Conservation (phyloP, 2,113 vertebrate genomes). For the Bucco capensis region DNA sequence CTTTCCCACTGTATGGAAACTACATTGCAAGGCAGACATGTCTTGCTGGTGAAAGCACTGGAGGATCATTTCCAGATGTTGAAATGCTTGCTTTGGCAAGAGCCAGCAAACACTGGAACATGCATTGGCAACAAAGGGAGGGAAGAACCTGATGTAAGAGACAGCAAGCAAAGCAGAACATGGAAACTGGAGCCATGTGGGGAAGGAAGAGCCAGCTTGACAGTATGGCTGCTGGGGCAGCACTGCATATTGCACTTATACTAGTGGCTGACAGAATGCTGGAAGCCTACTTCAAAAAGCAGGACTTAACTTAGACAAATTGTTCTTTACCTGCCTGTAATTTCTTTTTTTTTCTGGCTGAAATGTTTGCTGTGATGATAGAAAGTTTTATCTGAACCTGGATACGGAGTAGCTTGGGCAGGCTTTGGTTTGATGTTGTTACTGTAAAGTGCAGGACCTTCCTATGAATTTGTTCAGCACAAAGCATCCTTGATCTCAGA, state of each 20-base stretch:
- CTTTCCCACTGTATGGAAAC: not conserved
- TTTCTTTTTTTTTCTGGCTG: not conserved
- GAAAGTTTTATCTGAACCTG: not conserved
- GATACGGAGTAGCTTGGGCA: not conserved
- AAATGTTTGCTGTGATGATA: not conserved
- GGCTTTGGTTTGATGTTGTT: not conserved
- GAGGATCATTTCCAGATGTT: slow-evolving; percentile 75
- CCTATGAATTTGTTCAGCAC: not conserved
- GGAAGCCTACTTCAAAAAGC: not conserved
- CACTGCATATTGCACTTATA: not conserved
- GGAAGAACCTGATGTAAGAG: slow-evolving; percentile 41
- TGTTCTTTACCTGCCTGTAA: not conserved
- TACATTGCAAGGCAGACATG: slow-evolving; percentile 23
- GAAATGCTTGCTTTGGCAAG: slow-evolving; percentile 69
- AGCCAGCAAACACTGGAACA: slow-evolving; percentile 42
- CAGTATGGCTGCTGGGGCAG: not conserved
- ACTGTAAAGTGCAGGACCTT: not conserved
- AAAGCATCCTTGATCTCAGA: slow-evolving; percentile 1
- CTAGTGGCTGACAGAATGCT: not conserved
- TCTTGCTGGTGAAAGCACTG: slow-evolving; percentile 46
- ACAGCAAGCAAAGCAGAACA: slow-evolving; percentile 25
- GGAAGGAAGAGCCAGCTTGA: not conserved
- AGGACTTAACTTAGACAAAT: not conserved
- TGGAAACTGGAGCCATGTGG: not conserved
- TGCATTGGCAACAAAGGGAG: slow-evolving; percentile 50